Evolutionary conservation across 2,797 vertebrate genomes (phyloP).

Genomic region (Meda fulgida): DNA sequence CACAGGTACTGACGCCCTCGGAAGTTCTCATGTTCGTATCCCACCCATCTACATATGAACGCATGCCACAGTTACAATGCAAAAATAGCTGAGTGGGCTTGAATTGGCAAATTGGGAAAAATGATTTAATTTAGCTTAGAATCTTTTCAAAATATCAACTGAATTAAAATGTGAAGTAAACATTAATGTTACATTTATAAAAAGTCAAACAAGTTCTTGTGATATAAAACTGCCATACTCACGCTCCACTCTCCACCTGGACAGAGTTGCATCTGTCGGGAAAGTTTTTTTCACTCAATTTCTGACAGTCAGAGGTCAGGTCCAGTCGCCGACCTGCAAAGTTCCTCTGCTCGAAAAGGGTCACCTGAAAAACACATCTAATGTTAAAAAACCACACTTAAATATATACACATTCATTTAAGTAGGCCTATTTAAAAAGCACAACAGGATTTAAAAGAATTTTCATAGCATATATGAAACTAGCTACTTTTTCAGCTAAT

Average conservation of each 20-base stretch:
- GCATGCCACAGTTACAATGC: background rate
- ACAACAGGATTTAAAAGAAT: background rate
- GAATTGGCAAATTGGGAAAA: background rate
- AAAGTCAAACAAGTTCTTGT: background rate
- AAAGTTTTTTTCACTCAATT: slow-evolving; percentile 80
- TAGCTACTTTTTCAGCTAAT: background rate
- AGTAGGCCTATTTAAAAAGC: background rate
- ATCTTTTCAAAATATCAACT: background rate
- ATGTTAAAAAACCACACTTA: background rate
- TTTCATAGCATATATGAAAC: background rate
- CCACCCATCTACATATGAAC: slow-evolving; percentile 73
- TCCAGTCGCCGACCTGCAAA: slow-evolving; percentile 80
- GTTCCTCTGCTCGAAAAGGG: slow-evolving; percentile 84
- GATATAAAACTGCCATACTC: slow-evolving; percentile 62
- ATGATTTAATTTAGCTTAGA: too few relatives aligned
- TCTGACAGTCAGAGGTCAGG: slow-evolving; percentile 77
- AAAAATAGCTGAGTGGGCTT: background rate
- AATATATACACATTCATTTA: background rate
- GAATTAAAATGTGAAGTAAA: background rate
- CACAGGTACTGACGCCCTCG: slow-evolving; percentile 82
- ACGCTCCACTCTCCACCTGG: slow-evolving; percentile 83
- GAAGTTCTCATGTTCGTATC: slow-evolving; percentile 81
- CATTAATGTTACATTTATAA: slow-evolving; percentile 12
- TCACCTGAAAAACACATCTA: slow-evolving; percentile 72
- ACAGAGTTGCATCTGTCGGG: slow-evolving; percentile 84